Evolutionary conservation across 1,140 invertebrate species (phyloP), one percentile per base, ranked within the genome.

Genomic region (Trichogramma pretiosum): DNA sequence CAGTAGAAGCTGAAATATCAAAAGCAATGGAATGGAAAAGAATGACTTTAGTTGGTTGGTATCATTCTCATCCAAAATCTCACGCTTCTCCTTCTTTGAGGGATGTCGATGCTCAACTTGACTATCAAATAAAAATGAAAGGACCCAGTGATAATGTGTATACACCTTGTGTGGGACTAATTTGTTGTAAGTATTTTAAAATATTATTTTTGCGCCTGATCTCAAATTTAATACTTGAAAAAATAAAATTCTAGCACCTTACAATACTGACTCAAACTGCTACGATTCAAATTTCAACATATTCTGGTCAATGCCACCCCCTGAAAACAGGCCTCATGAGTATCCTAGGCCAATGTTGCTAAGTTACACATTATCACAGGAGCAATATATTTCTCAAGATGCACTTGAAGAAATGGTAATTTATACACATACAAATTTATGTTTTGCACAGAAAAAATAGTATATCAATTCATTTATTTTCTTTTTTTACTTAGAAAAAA

Each of bases 81-180:
- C 81, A 86, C 52, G 86, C 90, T 9, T 86, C 91, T 51, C 92
- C 92, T 9, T 91, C 89, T 14, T 70, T 95, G 1, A 75, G 87
- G 35, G 93, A 97, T 67, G 87, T 93, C 50, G 89, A 93, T 60
- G 82, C 85, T 52, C 93, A 97, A 65, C 73, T 96, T 45, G 90
- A 94, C 57, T 94, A 95, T 75, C 89, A 98, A 74, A 87, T 96
- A 38, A 85, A 84, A 64, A 89, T 96, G 87, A 88, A 92, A 58
- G 92, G 92, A 1, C 79, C 82, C 5, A 87, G 82, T 48, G 89
- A 93, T 73, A 83, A 86, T 52, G 85, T 82, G 14, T 96, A 96
- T 59, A 87, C 85, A 33, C 93, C 93, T 5, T 95, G 92, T 61
- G 79, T 97, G 55, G 92, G 90, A 36, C 75, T 96, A 21, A 95